Base-by-base conservation (phyloP, 1,140 invertebrate genomes). In the Nasonia vitripennis region DNA sequence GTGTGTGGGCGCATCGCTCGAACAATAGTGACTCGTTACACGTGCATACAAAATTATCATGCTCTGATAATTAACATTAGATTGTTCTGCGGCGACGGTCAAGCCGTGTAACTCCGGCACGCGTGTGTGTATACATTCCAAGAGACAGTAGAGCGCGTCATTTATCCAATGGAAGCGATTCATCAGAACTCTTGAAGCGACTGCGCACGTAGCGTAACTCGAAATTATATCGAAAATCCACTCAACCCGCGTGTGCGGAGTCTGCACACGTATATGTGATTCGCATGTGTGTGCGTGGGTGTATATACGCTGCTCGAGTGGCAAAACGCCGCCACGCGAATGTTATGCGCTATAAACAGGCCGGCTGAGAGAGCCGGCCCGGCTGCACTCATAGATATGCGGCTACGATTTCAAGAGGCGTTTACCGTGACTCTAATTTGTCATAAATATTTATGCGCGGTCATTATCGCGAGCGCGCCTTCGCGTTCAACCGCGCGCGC, bases 391-490 rank as follows among this genome's bases (percentile, higher is more conserved):
- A 79, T 84, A 79, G 83, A 78, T 84, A 84, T 84, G 83, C 83
- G 34, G 68, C 83, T 51, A 79, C 48, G 67, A 84, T 84, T 79
- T 79, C 77, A 79, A 79, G 77, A 84, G 75, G 75, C 83, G 67
- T 78, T 84, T 84, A 78, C 75, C 71, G 73, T 83, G 83, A 78
- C 83, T 78, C 75, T 78, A 84, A 84, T 84, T 84, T 84, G 67
- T 84, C 75, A 84, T 84, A 78, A 84, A 84, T 84, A 84, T 84
- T 84, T 84, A 84, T 84, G 83, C 48, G 45, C 83, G 83, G 83
- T 84, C 62, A 84, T 78, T 78, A 78, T 84, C 79, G 67, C 41
- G 23, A 70, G 11, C 73, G 51, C 51, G 73, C 51, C 27, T 34
- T 41, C 34, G 55, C 81, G 67, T n/a, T 70, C 37, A 74, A 55